Conservation (phyloP, 1,140 invertebrate species). For the Wasmannia auropunctata region DNA sequence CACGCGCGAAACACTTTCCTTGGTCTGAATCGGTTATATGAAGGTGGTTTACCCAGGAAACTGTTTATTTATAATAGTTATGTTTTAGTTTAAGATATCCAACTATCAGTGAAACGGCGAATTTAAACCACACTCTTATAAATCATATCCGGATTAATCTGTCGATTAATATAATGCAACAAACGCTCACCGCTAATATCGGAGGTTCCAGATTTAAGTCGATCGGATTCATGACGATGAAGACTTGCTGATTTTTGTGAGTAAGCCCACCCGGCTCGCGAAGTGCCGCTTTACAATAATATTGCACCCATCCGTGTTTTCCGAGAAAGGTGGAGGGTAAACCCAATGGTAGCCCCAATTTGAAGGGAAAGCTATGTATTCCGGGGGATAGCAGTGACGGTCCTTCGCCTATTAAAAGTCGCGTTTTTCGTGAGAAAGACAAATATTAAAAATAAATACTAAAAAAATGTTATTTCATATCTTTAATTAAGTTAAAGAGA, state of each 20-base stretch:
- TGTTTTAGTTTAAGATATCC: not conserved
- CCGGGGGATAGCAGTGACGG: constrained; percentile 95
- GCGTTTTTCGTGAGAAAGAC: not conserved
- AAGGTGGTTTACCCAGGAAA: not conserved
- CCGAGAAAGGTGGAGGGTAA: constrained; percentile 97
- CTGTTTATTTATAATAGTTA: not conserved
- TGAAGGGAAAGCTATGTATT: constrained; percentile 98
- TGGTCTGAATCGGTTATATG: not conserved
- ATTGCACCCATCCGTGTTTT: constrained; percentile 98
- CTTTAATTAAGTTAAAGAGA: not conserved
- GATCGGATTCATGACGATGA: constrained; percentile 98
- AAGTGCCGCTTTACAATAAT: constrained; percentile 96
- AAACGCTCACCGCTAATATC: constrained; percentile 92
- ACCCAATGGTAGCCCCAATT: constrained; percentile 94
- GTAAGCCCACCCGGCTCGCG: constrained; percentile 95
- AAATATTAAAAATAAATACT: not conserved
- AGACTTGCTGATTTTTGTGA: constrained; percentile 98
- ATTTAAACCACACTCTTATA: not conserved
- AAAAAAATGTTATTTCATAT: not conserved
- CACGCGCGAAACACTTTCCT: constrained; percentile 27
- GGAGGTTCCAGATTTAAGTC: constrained; percentile 96
- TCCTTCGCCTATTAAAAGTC: constrained; percentile 88
- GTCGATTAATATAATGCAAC: not conserved
- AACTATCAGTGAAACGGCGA: not conserved
- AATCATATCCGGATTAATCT: not conserved